A percentile compares a stretch with the other conserved stretches of the same genome.
Conservation (phyloP, 2,113 vertebrate genomes). For the Brachypteracias leptosomus region DNA sequence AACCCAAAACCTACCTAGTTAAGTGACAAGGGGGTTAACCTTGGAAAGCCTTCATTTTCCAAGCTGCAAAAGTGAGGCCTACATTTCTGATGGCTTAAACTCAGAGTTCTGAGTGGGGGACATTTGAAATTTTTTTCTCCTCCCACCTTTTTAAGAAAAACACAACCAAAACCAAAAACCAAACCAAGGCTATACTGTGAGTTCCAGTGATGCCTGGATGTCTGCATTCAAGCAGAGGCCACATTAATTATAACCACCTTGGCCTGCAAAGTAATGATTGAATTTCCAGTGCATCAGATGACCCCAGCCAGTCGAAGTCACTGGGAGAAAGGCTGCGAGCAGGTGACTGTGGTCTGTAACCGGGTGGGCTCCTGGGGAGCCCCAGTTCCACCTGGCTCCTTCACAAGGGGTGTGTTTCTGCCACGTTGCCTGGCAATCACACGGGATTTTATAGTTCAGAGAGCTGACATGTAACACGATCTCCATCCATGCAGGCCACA, state of each 20-base stretch:
- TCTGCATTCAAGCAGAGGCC: neutral
- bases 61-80: neutral
- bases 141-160: neutral
- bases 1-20: neutral
- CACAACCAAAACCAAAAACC: no score
- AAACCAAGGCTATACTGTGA: neutral
- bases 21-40: neutral
- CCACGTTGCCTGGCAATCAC: slow-evolving; percentile 33
- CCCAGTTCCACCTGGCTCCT: neutral
- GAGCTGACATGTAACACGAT: neutral
- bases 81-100: neutral
- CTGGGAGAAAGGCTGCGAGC: neutral
- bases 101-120: neutral
- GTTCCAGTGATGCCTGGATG: neutral
- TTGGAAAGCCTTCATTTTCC: neutral
- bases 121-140: neutral
- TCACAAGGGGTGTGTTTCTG: neutral
- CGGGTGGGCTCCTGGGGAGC: neutral
- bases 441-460: neutral
- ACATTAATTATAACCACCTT: neutral
- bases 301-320: neutral
- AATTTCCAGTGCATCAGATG: neutral
- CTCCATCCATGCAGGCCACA: neutral
- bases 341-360: neutral
- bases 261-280: neutral